These are phyloP conservation scores for Trachelipus rathkii DNA, from an alignment of 1,140 invertebrate genomes.

Conservation along the genomic window DNA sequence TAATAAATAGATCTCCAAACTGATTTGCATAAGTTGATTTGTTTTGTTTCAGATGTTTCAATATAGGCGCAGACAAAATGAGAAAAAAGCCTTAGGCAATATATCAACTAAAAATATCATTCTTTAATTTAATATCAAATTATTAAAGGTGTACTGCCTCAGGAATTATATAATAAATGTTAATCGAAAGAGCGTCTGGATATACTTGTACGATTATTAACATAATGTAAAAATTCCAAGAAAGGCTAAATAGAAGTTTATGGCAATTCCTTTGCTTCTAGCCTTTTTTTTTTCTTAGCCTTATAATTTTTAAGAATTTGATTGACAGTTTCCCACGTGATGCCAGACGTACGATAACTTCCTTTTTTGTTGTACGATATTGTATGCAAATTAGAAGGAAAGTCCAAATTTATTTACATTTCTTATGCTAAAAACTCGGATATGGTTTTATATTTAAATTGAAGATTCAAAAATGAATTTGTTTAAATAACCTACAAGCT, in stretches of 20 bases:
- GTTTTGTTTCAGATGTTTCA: not conserved
- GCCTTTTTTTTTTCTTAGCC: not conserved
- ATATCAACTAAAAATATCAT: too few species aligned
- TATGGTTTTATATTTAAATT: too few species aligned
- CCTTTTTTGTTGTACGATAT: too few species aligned
- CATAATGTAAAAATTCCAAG: not conserved
- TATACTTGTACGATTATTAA: not conserved
- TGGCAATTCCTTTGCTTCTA: not conserved
- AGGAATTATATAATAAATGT: not conserved
- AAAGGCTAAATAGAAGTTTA: slow-evolving; percentile 5
- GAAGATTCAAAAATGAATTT: too few species aligned
- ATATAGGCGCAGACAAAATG: not conserved
- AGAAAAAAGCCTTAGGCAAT: too few species aligned
- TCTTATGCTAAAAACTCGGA: too few species aligned
- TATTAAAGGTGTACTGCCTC: not conserved
- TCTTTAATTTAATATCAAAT: not conserved
- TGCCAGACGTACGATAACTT: slow-evolving; percentile 7
- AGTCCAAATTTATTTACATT: too few species aligned
- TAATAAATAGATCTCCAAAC: not conserved
- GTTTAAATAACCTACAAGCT: too few species aligned
- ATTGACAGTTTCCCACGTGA: slow-evolving; percentile 8
- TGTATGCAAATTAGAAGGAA: too few species aligned
- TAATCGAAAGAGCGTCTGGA: not conserved
- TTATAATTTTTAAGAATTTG: slow-evolving; percentile 1
- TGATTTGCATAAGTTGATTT: too few species aligned